Evolutionary conservation across 2,113 vertebrate genomes (phyloP).

Genomic region (Lophura nycthemera): DNA sequence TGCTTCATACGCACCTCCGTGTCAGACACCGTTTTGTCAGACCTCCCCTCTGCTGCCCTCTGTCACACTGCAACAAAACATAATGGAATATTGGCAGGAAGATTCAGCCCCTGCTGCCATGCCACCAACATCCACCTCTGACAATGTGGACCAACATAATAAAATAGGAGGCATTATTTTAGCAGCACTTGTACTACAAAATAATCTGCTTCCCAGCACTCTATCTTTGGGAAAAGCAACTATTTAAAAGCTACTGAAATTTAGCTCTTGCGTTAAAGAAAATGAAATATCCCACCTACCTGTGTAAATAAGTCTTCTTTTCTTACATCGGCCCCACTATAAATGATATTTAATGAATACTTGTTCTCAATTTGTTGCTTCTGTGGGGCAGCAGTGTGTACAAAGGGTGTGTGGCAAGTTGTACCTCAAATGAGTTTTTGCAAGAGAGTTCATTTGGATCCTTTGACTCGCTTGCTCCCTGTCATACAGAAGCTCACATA

Average conservation of each 20-base stretch:
- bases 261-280: neutral
- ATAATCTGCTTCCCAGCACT: neutral
- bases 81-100: neutral
- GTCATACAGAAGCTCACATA: fast-evolving
- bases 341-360: neutral
- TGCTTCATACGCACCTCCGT: too few species aligned
- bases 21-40: neutral
- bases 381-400: neutral
- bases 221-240: neutral
- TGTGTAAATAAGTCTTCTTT: neutral
- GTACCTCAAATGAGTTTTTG: neutral
- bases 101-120: neutral
- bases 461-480: too few species aligned
- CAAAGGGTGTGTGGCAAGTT: fast-evolving
- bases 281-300: neutral
- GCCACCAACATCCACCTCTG: neutral
- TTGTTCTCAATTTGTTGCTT: neutral
- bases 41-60: neutral
- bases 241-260: neutral
- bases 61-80: neutral
- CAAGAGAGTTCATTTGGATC: fast-evolving
- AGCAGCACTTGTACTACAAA: neutral
- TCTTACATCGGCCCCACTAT: neutral
- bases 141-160: neutral
- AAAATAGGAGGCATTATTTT: neutral